Percentiles rank a stretch among this genome's conserved stretches.
Evolutionary conservation across 1,140 invertebrate species (phyloP).

Genomic region (Leptonema lineaticorne): DNA sequence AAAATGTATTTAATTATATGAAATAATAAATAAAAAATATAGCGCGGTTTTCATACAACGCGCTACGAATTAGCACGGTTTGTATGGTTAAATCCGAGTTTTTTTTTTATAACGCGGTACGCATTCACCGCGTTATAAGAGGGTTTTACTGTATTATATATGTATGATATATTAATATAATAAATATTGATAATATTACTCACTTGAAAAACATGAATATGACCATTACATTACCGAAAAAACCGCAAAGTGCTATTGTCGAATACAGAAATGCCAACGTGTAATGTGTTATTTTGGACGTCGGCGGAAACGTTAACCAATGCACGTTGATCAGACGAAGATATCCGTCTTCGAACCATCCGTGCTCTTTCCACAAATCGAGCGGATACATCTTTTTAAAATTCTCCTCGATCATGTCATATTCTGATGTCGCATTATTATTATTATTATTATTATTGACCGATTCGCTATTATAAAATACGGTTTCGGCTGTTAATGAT

Average conservation of each 20-base stretch:
- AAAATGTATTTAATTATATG: too few species aligned
- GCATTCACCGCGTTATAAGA: too few species aligned
- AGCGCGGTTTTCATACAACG: too few species aligned
- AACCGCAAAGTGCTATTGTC: conserved; percentile 61
- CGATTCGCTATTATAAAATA: neutral
- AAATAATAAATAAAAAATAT: too few species aligned
- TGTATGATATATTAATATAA: too few species aligned
- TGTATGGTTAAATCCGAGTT: too few species aligned
- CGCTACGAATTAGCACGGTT: too few species aligned
- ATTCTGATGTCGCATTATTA: too few species aligned
- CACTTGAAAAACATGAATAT: conserved; percentile 67
- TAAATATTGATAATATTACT: too few species aligned
- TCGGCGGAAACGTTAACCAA: conserved; percentile 66
- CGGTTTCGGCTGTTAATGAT: neutral
- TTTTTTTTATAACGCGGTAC: too few species aligned
- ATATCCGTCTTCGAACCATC: conserved; percentile 59
- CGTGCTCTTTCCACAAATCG: conserved; percentile 52
- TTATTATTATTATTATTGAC: neutral
- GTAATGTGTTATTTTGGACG: conserved; percentile 56
- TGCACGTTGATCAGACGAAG: conserved; percentile 63
- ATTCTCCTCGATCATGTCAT: neutral
- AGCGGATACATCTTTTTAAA: conserved; percentile 50
- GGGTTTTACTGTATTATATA: too few species aligned
- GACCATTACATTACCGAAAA: conserved; percentile 65
- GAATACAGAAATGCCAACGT: conserved; percentile 60